Evolutionary conservation across 1,140 invertebrate genomes (phyloP), one percentile per base, ranked within the genome.

Genomic region (Papilio polytes): DNA sequence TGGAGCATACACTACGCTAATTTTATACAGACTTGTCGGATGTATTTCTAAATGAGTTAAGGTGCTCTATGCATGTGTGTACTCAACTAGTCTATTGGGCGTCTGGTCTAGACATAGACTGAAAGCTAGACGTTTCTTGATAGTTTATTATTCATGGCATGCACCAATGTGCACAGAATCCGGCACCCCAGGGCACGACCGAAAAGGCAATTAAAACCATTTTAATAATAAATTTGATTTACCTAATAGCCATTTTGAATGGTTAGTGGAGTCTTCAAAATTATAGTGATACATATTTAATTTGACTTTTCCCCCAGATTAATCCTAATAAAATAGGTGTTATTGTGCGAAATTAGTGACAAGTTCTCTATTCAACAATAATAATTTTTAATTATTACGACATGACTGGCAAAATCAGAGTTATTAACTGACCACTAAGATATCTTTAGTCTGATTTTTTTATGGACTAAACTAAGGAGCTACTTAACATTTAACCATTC

Each of bases 41-140:
- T 66, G 63, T 31, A 31, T 66, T 66, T 66, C 63, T 66, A 66
- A 66, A 66, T 26, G 12, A 66, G 26, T 66, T 31, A 66, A 41
- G 7, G 7, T 41, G 36, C 1, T n/a, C 4, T 56, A n/a, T 36
- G 3, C 12, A 15, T 66, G 13, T 15, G 31, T 66, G 20, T 66
- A 9, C 10, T 31, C 22, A 15, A 26, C 56, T 22, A 59, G 26
- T 31, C 26, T 6, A 66, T 36, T 66, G 12, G 20, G 56, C 7
- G 63, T 31, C 20, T 36, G 22, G 1, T 13, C 22, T 66, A 66
- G 12, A 31, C 22, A 15, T 51, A 56, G 53, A 53, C 18, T 53
- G 51, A 18, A 56, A 56, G 15, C 48, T 51, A 63, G 63, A 66
- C 63, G 22, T 66, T 31, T 66, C 22, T 66, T 66, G 13, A 12